Conservation (phyloP, 1,140 invertebrate species). For the Drosophila orena region DNA sequence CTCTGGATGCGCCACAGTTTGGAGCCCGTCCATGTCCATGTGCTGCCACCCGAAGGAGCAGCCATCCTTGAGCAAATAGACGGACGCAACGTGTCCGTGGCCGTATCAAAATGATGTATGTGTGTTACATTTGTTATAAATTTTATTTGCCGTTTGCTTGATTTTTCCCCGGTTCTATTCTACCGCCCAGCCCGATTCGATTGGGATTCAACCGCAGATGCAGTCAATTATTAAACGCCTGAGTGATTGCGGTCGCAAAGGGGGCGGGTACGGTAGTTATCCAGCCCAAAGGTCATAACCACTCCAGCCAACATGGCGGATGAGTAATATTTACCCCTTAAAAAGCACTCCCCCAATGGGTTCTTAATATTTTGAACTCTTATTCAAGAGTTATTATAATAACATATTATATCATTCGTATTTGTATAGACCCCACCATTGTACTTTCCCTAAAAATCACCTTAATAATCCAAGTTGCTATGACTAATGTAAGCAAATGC, state of each 20-base stretch:
- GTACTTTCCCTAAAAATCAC: slow-evolving; percentile 6
- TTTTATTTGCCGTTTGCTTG: slow-evolving; percentile 69
- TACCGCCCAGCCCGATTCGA: slow-evolving; percentile 13
- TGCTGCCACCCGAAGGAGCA: slow-evolving; percentile 24
- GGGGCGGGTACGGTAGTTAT: background rate
- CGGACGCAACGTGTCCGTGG: slow-evolving; percentile 65
- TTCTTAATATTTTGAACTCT: too few relatives aligned
- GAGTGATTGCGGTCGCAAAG: slow-evolving; percentile 44
- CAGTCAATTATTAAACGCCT: slow-evolving; percentile 67
- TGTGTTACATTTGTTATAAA: slow-evolving; percentile 81
- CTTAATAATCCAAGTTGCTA: background rate
- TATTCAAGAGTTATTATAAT: too few relatives aligned
- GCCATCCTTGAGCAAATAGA: slow-evolving; percentile 72
- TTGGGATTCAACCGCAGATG: slow-evolving; percentile 27
- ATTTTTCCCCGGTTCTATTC: slow-evolving; percentile 7
- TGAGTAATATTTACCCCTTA: background rate
- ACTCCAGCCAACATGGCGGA: background rate
- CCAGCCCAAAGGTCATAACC: background rate
- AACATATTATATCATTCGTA: too few relatives aligned
- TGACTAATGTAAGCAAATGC: slow-evolving; percentile 43
- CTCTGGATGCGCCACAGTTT: background rate
- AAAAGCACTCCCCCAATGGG: background rate
- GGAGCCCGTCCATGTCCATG: slow-evolving; percentile 12
- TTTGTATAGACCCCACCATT: too few relatives aligned
- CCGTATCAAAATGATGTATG: slow-evolving; percentile 81